phyloP scores from a whole-genome alignment of 2,888 invertebrate genomes.

The Dioctria linearis region DNA sequence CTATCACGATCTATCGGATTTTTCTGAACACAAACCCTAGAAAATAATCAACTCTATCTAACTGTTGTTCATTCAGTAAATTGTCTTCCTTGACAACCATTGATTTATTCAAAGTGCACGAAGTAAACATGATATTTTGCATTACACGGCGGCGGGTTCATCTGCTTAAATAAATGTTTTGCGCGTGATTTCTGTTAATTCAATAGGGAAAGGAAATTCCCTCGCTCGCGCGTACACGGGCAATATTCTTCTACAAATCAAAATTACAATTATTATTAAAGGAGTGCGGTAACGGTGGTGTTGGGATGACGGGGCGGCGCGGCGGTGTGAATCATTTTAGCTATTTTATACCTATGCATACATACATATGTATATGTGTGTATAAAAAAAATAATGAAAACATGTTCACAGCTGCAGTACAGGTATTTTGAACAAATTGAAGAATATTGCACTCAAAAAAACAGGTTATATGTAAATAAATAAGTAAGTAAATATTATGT shows the following conservation, averaged over 20 bases:
- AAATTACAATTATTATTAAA: no score
- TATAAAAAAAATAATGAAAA: background rate
- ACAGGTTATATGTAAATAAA: background rate
- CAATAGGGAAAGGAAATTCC: background rate
- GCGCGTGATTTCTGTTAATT: constrained; percentile 6
- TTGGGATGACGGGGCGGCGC: no score
- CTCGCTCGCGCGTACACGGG: no score
- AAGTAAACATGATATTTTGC: background rate
- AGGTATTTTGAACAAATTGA: constrained; percentile 13
- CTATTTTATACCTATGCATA: no score
- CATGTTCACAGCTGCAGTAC: background rate
- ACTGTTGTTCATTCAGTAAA: background rate
- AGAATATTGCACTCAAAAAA: constrained; percentile 22
- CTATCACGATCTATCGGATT: no score
- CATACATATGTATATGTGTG: no score
- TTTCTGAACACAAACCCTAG: no score
- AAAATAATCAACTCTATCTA: no score
- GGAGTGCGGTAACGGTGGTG: no score
- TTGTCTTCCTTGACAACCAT: background rate
- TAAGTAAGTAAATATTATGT: background rate
- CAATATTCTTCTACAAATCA: no score
- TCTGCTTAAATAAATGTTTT: background rate
- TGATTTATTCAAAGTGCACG: background rate
- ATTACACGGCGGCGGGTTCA: background rate
- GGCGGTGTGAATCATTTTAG: no score